phyloP scores from a whole-genome alignment of 1,140 invertebrate genomes.

The Zaprionus kolodkinae region DNA sequence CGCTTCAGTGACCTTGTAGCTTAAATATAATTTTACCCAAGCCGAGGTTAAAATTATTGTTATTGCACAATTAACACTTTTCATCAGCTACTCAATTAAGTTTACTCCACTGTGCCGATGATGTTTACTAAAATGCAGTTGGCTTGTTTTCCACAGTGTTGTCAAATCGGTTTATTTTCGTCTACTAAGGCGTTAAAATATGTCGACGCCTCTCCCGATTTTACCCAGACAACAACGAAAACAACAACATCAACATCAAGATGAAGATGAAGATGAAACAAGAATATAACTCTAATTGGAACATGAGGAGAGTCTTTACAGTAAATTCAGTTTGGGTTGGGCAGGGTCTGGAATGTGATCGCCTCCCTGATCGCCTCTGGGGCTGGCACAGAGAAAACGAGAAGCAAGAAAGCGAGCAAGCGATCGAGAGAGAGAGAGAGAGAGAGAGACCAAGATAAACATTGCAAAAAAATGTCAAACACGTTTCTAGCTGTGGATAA shows the following conservation, averaged over 20 bases:
- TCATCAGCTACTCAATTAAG: neutral
- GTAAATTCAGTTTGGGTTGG: slow-evolving; percentile 18
- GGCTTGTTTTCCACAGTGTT: slow-evolving; percentile 62
- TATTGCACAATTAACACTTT: neutral
- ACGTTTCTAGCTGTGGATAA: slow-evolving; percentile 55
- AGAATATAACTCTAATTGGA: slow-evolving; percentile 25
- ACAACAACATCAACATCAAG: slow-evolving; percentile 22
- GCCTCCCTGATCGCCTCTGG: slow-evolving; percentile 33
- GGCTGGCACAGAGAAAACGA: slow-evolving; percentile 45
- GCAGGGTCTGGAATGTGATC: slow-evolving; percentile 31
- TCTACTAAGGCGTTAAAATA: slow-evolving; percentile 60
- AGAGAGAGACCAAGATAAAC: slow-evolving; percentile 47
- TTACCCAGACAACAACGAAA: slow-evolving; percentile 37
- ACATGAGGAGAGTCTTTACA: neutral
- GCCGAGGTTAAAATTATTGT: neutral
- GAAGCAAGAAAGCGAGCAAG: neutral
- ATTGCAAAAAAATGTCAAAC: slow-evolving; percentile 69
- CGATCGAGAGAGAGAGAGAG: slow-evolving; percentile 50
- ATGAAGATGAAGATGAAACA: slow-evolving; percentile 20
- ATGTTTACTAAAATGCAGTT: slow-evolving; percentile 71
- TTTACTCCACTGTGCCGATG: slow-evolving; percentile 23
- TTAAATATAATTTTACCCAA: neutral
- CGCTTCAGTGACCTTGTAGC: neutral
- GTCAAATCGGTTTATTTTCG: slow-evolving; percentile 64
- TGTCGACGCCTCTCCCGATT: slow-evolving; percentile 60